Percentiles rank a stretch among this genome's conserved stretches.
Evolutionary conservation across 2,888 invertebrate species (phyloP).

Genomic region (Melipona beecheii): DNA sequence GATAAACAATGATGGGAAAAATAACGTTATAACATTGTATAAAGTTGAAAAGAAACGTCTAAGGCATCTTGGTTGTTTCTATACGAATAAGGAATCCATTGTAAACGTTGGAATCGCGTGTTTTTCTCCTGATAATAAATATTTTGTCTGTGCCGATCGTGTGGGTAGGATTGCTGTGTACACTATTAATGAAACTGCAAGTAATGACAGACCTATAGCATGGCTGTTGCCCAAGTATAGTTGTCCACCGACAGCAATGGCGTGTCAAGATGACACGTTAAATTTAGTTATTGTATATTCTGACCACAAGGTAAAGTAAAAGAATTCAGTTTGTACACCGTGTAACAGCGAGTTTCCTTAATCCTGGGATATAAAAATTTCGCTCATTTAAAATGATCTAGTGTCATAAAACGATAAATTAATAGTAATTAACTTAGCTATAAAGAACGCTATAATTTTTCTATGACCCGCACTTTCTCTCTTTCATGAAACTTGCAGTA

Average conservation of each 20-base stretch:
- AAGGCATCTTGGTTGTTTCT: slow-evolving; percentile 70
- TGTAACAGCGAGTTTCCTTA: neutral
- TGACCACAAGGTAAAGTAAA: slow-evolving; percentile 90
- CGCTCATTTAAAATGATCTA: slow-evolving; percentile 12
- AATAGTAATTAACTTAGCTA: slow-evolving; percentile 54
- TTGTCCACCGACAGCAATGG: slow-evolving; percentile 90
- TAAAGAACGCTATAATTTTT: slow-evolving; percentile 65
- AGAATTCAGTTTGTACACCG: neutral
- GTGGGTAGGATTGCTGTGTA: slow-evolving; percentile 89
- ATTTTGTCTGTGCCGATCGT: slow-evolving; percentile 89
- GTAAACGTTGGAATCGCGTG: slow-evolving; percentile 72
- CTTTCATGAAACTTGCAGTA: slow-evolving; percentile 34
- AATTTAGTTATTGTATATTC: slow-evolving; percentile 90
- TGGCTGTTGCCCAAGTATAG: slow-evolving; percentile 89
- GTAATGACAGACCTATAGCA: slow-evolving; percentile 64
- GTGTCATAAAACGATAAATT: slow-evolving; percentile 44
- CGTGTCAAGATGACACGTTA: slow-evolving; percentile 87
- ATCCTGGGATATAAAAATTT: slow-evolving; percentile 18
- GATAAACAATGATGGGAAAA: slow-evolving; percentile 69
- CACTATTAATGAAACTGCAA: slow-evolving; percentile 78
- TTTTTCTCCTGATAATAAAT: slow-evolving; percentile 85
- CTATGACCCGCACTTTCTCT: slow-evolving; percentile 32
- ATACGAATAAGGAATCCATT: slow-evolving; percentile 73
- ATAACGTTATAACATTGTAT: slow-evolving; percentile 74
- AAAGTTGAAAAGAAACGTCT: slow-evolving; percentile 75